Evolutionary conservation across 2,888 invertebrate species (phyloP).

Genomic region (Drosophila histrio): DNA sequence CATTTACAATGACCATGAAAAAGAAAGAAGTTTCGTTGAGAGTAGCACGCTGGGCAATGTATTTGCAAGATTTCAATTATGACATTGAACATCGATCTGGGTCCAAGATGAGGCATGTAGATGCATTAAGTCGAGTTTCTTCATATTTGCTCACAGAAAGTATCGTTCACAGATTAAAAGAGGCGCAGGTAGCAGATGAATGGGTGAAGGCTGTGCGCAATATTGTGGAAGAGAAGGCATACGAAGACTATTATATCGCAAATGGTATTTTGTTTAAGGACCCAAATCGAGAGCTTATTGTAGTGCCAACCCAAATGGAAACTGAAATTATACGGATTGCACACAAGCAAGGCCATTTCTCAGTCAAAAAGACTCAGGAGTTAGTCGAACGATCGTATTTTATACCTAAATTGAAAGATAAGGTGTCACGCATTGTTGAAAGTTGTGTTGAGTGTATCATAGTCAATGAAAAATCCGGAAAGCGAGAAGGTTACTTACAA

Average conservation of each 20-base stretch:
- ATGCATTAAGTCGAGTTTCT: conserved; percentile 4
- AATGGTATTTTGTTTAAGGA: neutral
- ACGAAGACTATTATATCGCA: neutral
- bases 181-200: neutral
- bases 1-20: no score
- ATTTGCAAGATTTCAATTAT: no score
- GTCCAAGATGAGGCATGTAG: conserved; percentile 6
- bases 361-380: no score
- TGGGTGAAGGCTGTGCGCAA: neutral
- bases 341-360: neutral
- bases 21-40: no score
- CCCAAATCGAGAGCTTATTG: neutral
- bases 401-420: neutral
- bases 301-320: neutral
- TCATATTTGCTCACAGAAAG: neutral
- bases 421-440: neutral
- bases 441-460: conserved; percentile 8
- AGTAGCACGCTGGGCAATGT: no score
- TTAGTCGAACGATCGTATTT: neutral
- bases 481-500: conserved; percentile 6
- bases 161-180: neutral
- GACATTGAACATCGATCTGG: no score
- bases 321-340: neutral
- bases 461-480: neutral
- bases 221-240: neutral